These are phyloP conservation scores for Huso huso DNA, from an alignment of 2,797 vertebrate genomes.

Conservation along the genomic window DNA sequence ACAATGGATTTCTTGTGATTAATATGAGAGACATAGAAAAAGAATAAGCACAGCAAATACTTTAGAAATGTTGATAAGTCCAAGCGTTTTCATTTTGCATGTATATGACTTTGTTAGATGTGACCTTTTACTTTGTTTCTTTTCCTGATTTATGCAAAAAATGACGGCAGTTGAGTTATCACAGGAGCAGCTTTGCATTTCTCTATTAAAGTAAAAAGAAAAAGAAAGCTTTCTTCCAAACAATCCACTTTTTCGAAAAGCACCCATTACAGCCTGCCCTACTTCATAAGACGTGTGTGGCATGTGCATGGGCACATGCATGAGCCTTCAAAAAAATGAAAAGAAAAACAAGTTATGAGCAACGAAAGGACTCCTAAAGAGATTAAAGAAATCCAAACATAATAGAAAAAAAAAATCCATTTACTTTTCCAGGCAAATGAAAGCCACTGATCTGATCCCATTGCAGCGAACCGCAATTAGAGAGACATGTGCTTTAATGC, in stretches of 20 bases:
- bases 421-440: background rate
- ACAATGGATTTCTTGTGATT: too few species aligned
- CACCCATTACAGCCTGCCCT: background rate
- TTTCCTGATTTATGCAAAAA: background rate
- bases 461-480: background rate
- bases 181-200: conserved; percentile 6
- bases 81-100: too few species aligned
- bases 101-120: background rate
- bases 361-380: background rate
- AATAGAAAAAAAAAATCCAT: conserved; percentile 1
- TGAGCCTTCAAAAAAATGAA: background rate
- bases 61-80: too few species aligned
- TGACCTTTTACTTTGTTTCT: conserved; percentile 10
- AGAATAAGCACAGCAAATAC: too few species aligned
- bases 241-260: background rate
- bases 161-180: background rate
- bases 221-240: too few species aligned
- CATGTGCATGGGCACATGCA: background rate
- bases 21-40: too few species aligned
- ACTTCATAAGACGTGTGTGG: background rate
- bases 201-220: background rate
- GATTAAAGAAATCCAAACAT: conserved; percentile 8
- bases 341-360: background rate
- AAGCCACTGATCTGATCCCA: background rate
- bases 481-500: too few species aligned